Conservation (phyloP, 2,888 invertebrate genomes). For the Hemaris fuciformis region DNA sequence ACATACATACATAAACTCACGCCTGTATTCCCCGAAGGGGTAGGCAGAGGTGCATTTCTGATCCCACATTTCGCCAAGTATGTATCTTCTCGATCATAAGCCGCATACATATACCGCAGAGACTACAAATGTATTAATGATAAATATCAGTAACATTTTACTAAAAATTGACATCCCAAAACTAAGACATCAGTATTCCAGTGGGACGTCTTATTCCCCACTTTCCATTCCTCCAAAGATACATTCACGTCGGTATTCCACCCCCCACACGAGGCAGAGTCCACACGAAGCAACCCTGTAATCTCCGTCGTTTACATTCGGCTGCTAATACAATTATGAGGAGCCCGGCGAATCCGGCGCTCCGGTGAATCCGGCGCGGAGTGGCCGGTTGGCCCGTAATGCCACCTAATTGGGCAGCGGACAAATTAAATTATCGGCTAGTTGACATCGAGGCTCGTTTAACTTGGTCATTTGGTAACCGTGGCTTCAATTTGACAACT, state of each 20-base stretch:
- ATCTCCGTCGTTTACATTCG: slow-evolving; percentile 5
- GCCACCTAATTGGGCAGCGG: not conserved
- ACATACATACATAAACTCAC: no score
- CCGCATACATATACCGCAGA: not conserved
- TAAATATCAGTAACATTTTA: not conserved
- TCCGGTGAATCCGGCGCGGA: not conserved
- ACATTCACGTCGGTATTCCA: not conserved
- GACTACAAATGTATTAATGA: not conserved
- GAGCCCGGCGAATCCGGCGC: not conserved
- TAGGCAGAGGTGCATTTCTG: no score
- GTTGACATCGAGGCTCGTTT: not conserved
- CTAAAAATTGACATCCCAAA: not conserved
- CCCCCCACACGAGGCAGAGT: not conserved
- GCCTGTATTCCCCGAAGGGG: no score
- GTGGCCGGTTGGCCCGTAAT: not conserved
- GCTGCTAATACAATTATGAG: not conserved
- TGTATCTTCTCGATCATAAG: no score
- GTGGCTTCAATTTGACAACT: not conserved
- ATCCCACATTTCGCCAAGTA: no score
- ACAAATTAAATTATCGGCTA: slow-evolving; percentile 7
- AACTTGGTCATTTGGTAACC: not conserved
- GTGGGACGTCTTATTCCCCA: not conserved
- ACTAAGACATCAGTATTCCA: not conserved
- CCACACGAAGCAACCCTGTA: not conserved
- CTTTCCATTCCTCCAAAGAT: no score